Conservation (phyloP, 2,797 vertebrate species). For the Alca torda region DNA sequence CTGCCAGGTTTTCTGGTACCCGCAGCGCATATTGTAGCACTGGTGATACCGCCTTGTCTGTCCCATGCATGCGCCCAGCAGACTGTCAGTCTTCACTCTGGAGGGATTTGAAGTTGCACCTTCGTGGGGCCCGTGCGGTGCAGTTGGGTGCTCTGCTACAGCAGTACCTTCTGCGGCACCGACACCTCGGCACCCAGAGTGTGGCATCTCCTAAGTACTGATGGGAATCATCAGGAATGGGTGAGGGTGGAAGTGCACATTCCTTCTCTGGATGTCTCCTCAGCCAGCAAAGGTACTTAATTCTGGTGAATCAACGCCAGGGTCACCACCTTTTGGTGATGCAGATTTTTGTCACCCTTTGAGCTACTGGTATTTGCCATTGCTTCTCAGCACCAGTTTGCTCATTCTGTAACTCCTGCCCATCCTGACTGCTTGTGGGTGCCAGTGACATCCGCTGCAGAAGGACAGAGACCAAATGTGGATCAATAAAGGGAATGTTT, state of each 20-base stretch:
- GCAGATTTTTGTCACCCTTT: neutral
- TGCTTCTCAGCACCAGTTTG: neutral
- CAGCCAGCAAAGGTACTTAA: neutral
- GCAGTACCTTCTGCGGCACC: neutral
- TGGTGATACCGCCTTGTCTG: neutral
- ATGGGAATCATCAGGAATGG: neutral
- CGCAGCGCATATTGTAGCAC: neutral
- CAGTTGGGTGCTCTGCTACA: neutral
- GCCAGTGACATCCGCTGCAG: neutral
- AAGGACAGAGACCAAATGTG: neutral
- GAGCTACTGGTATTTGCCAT: neutral
- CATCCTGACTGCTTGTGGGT: neutral
- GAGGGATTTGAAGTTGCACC: neutral
- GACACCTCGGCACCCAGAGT: fast-evolving
- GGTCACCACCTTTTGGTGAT: neutral
- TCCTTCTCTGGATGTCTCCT: neutral
- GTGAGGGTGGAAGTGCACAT: fast-evolving
- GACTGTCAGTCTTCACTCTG: neutral
- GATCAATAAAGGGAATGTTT: too few relatives aligned
- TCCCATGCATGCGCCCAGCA: neutral
- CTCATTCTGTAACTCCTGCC: neutral
- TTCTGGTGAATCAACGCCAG: neutral
- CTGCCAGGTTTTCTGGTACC: neutral
- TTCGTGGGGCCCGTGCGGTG: neutral
- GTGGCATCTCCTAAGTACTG: neutral